A percentile compares a stretch with the other conserved stretches of the same genome.
phyloP scores from a whole-genome alignment of 37 sponge, comb jelly and placozoan species.

The Haliclona indistincta region DNA sequence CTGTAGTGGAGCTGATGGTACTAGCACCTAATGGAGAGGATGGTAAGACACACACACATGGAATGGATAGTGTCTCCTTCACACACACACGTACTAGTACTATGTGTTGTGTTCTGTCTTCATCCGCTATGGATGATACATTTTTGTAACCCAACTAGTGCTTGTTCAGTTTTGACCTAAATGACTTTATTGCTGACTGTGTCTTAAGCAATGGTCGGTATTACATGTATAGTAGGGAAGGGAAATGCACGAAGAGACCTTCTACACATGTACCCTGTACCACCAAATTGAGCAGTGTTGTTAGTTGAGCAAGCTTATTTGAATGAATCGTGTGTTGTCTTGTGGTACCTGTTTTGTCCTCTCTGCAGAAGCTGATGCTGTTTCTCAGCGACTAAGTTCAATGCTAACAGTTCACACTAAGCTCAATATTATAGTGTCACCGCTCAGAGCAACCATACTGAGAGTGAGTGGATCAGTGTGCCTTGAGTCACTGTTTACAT shows the following conservation, averaged over 20 bases:
- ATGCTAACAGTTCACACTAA: slow-evolving; percentile 64
- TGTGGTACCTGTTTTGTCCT: not conserved
- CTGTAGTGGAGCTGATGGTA: slow-evolving; percentile 33
- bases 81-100: not conserved
- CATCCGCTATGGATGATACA: not conserved
- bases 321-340: not conserved
- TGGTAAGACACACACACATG: not conserved
- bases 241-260: not conserved
- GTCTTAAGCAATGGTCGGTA: not conserved
- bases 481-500: not conserved
- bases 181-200: no score
- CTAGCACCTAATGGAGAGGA: slow-evolving; percentile 12
- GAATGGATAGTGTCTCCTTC: not conserved
- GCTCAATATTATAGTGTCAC: slow-evolving; percentile 53
- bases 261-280: no score
- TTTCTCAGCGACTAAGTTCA: slow-evolving; percentile 44
- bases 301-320: no score
- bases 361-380: slow-evolving; percentile 32
- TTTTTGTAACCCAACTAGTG: not conserved
- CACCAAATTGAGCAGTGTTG: no score
- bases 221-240: not conserved
- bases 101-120: not conserved
- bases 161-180: no score
- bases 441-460: slow-evolving; percentile 52
- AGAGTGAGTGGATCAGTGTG: not conserved